These are phyloP conservation scores for Corythornis cristatus DNA, from an alignment of 2,113 vertebrate genomes.

Conservation along the genomic window DNA sequence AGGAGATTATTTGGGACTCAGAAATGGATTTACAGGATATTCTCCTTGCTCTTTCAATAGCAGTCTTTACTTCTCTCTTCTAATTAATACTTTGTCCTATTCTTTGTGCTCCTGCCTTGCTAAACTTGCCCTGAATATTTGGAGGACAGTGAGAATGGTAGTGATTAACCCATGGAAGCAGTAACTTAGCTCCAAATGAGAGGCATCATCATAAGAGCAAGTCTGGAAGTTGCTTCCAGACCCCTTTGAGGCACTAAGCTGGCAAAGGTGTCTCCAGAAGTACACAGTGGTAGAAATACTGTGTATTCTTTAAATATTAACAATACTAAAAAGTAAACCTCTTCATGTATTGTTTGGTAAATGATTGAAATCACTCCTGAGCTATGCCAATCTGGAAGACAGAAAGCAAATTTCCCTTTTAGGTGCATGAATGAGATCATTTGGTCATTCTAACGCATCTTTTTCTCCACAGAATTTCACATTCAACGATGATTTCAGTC, in stretches of 20 bases:
- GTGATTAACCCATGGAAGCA: conserved; percentile 41
- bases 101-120: conserved; percentile 59
- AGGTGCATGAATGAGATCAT: neutral
- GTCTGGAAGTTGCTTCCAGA: neutral
- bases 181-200: conserved; percentile 47
- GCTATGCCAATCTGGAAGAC: neutral
- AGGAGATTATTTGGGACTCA: neutral
- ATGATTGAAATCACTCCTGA: neutral
- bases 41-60: conserved; percentile 30
- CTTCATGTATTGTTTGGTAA: neutral
- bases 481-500: conserved; percentile 87
- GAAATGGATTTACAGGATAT: conserved; percentile 12
- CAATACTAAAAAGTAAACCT: neutral
- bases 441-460: neutral
- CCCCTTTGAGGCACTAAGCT: neutral
- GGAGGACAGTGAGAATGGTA: conserved; percentile 32
- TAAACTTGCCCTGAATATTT: neutral
- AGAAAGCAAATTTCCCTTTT: conserved; percentile 1
- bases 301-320: neutral
- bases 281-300: neutral
- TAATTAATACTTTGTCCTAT: conserved; percentile 46
- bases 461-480: conserved; percentile 82
- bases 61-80: conserved; percentile 51
- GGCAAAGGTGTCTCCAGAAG: neutral
- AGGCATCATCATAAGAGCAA: neutral